These are phyloP conservation scores for Macrobrachium nipponense DNA, from an alignment of 1,140 invertebrate genomes.

Conservation along the genomic window DNA sequence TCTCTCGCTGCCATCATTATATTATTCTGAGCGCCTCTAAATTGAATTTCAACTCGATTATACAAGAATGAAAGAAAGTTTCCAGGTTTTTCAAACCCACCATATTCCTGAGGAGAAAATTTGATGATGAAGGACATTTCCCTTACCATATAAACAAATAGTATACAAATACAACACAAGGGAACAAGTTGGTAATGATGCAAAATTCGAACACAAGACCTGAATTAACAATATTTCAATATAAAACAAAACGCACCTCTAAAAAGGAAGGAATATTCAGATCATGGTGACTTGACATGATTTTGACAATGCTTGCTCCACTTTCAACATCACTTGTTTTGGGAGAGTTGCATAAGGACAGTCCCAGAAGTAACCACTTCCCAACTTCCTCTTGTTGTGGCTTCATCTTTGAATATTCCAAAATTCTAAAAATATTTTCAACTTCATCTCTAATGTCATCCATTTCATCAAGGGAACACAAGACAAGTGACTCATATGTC, in stretches of 20 bases:
- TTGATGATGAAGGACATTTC: no score
- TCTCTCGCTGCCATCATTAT: constrained; percentile 68
- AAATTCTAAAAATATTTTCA: constrained; percentile 69
- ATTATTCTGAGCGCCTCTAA: constrained; percentile 67
- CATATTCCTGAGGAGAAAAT: not conserved
- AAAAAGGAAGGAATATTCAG: constrained; percentile 57
- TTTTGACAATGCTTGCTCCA: constrained; percentile 70
- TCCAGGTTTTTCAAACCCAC: not conserved
- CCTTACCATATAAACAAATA: not conserved
- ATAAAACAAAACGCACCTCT: not conserved
- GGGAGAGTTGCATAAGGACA: constrained; percentile 70
- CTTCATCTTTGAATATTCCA: constrained; percentile 28
- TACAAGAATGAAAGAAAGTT: constrained; percentile 8
- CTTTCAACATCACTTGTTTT: constrained; percentile 73
- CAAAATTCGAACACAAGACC: no score
- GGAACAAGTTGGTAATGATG: not conserved
- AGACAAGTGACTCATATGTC: constrained; percentile 66
- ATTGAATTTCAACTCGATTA: constrained; percentile 63
- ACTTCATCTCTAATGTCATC: constrained; percentile 71
- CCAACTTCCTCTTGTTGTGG: constrained; percentile 42
- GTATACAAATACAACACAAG: not conserved
- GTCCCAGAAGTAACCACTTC: constrained; percentile 67
- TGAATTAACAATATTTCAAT: not conserved
- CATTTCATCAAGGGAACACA: constrained; percentile 68
- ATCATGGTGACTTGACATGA: constrained; percentile 63